Evolutionary conservation across 2,797 vertebrate species (phyloP), one percentile per base, ranked within the genome.

Genomic region (Nyctibius grandis): DNA sequence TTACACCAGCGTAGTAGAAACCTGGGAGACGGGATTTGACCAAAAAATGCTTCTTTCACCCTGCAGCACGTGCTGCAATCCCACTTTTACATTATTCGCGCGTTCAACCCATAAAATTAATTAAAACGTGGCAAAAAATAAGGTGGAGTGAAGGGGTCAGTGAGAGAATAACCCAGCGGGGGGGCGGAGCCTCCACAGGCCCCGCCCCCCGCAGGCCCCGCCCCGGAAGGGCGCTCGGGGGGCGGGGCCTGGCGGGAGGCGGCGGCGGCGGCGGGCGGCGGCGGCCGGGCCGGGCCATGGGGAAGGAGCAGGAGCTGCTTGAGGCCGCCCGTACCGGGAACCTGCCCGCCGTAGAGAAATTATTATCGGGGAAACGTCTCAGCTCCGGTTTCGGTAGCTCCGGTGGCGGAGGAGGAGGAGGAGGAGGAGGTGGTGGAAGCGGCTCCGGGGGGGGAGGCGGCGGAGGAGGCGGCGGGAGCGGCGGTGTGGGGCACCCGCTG

Each of bases 291-390:
- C 73, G 92, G 94, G 98, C 97, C 96, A 99, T 99, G 99, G 99
- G 99, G 98, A 99, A 99, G 98, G 99, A 99, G 98, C 99, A 99
- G 98, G 99, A 99, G 98, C 98, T 99, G 92, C 98, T 99, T 68
- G 99, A 99, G 97, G 99, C 99, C 98, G 99, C 99, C 94, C 99
- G 99, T 64, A 99, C 99, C 51, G 99, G 99, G 85, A 99, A 99
- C 97, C 98, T 99, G 91, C 98, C 98, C 95, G 99, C 99, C 2
- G 99, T 99, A 96, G 99, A 99, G 98, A 99, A 99, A 98, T 98
- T 99, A 93, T 97, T 99, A 65, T 99, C 99, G 68, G 99, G 99
- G 78, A 99, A 99, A 97, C 98, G 99, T 76, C 98, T 98, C 81
- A 98, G 99, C 72, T 98, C 98, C 8, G 99, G 98, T 83, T 97